Percentiles rank a stretch among this genome's conserved stretches.
phyloP scores from a whole-genome alignment of 2,797 vertebrate species.

The Acanthis flammea region DNA sequence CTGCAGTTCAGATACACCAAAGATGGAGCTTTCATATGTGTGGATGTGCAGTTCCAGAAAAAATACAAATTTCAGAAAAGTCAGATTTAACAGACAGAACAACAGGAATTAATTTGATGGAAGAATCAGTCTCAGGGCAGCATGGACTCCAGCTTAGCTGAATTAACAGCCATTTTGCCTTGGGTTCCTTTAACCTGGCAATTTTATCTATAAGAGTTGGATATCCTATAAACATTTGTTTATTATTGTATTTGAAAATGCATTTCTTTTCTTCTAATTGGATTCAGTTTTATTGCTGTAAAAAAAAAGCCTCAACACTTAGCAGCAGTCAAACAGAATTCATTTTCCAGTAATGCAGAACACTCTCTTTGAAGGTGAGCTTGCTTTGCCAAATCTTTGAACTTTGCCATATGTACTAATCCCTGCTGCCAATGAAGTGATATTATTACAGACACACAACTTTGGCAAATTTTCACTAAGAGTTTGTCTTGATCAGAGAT shows the following conservation, averaged over 20 bases:
- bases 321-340: constrained; percentile 44
- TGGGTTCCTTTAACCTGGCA: neutral
- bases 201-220: neutral
- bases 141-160: neutral
- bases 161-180: neutral
- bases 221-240: neutral
- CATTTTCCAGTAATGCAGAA: constrained; percentile 35
- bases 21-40: neutral
- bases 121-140: neutral
- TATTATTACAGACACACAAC: constrained; percentile 50
- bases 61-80: neutral
- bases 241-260: constrained; percentile 23
- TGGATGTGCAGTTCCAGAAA: neutral
- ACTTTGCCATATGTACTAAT: constrained; percentile 50
- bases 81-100: neutral
- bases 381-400: constrained; percentile 60
- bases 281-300: constrained; percentile 16
- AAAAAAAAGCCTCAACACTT: constrained; percentile 10
- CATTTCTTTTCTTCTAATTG: constrained; percentile 37
- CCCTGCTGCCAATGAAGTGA: constrained; percentile 6
- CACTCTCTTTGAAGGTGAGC: constrained; percentile 38
- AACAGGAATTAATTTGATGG: neutral
- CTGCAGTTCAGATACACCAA: neutral
- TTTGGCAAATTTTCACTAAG: constrained; percentile 60
- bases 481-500: constrained; percentile 54